Base-by-base conservation (phyloP, 2,797 vertebrate genomes). In the Chaetodon trifasciatus region DNA sequence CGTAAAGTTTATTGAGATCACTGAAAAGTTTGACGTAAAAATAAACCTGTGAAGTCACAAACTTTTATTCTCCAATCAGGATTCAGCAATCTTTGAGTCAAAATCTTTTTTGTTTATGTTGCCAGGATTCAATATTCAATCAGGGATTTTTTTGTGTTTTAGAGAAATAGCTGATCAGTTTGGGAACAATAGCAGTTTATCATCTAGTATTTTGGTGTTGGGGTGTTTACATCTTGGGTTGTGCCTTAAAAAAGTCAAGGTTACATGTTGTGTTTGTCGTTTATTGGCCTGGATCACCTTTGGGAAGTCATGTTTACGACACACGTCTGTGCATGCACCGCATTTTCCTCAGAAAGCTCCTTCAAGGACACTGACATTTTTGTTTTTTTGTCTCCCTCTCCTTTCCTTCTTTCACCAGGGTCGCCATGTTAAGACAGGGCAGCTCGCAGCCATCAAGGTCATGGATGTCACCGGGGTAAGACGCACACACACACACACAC, bases 381-480 rank as follows among this genome's bases (percentile, higher is more conserved):
- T 69, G 4, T 71, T 12, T 10, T 35, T 8, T 40, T 28, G 39
- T 44, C 9, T 76, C 60, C 1, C 13, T 75, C 37, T 69, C 35
- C 49, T 61, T 63, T 67, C 65, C 40, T 85, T 53, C 57, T 72
- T 47, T 84, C 74, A 86, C 72, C 94, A 99, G 98, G 98, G 98
- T 88, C 97, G 97, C 89, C 98, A 99, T 97, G 97, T 99, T 91
- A 98, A 98, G 94, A 98, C 97, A 0, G 98, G 98, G 73, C 97
- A 98, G 93, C 96, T 99, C 62, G 97, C 97, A 88, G 98, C 98
- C 88, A 99, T 99, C 95, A 99, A 99, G 94, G 97, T 98, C 95
- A 98, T 99, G 98, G 97, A 99, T 84, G 97, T 99, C 95, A 98
- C 98, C 2, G 97, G 97, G 97, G 98, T 98, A 96, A 97, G 78